Evolutionary conservation across 1,140 invertebrate genomes (phyloP).

Genomic region (Zaprionus tsacasi): DNA sequence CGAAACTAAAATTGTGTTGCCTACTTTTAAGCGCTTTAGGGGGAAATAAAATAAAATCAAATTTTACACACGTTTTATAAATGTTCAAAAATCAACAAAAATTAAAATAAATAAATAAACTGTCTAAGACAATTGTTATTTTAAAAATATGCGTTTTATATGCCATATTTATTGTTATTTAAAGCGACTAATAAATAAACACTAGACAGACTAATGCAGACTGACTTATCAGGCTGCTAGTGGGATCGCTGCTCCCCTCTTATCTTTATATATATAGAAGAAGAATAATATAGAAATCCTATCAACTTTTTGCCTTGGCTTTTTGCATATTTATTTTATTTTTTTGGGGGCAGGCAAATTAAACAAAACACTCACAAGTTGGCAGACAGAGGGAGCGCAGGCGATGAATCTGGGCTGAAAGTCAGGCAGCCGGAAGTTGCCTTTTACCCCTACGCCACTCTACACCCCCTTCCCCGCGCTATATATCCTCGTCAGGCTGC

Average conservation of each 20-base stretch:
- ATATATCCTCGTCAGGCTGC: conserved; percentile 17
- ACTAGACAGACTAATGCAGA: no score
- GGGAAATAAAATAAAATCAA: no score
- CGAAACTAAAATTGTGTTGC: conserved; percentile 64
- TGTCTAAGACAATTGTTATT: not conserved
- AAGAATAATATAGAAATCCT: not conserved
- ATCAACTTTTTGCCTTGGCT: conserved; percentile 18
- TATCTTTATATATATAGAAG: not conserved
- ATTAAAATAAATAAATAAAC: not conserved
- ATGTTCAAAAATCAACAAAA: no score
- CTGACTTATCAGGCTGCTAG: not conserved
- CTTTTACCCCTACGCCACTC: not conserved
- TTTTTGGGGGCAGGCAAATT: conserved; percentile 29
- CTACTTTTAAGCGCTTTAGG: conserved; percentile 78
- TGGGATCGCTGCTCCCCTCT: not conserved
- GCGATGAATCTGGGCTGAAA: conserved; percentile 39
- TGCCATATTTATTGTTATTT: no score
- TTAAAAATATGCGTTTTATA: no score
- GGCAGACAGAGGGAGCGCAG: not conserved
- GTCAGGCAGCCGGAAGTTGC: conserved; percentile 43
- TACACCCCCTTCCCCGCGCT: not conserved
- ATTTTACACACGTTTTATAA: not conserved
- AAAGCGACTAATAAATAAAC: no score
- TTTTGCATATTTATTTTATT: conserved; percentile 17
- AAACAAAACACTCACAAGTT: conserved; percentile 45